A percentile compares a stretch with the other conserved stretches of the same genome.
These are phyloP conservation scores for Pandemis heparana DNA, from an alignment of 2,888 invertebrate genomes.

Conservation along the genomic window DNA sequence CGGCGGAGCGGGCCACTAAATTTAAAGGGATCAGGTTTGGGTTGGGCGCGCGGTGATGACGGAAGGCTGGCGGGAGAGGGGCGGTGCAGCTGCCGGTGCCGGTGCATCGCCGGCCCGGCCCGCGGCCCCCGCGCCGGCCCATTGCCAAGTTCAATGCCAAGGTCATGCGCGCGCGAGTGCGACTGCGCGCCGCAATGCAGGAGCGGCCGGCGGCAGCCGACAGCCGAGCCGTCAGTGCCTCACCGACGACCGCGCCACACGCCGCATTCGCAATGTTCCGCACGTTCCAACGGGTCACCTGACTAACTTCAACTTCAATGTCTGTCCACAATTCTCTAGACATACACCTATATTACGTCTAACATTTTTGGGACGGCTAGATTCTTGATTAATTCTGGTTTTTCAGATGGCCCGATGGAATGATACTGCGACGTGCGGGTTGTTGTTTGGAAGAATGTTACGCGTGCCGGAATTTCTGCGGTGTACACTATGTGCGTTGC, in stretches of 20 bases:
- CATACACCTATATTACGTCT: conserved; percentile 16
- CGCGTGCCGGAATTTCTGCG: conserved; percentile 56
- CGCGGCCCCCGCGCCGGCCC: conserved; percentile 73
- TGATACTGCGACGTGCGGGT: conserved; percentile 53
- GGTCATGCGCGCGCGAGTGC: conserved; percentile 89
- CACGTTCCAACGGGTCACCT: conserved; percentile 61
- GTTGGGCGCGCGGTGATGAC: conserved; percentile 58
- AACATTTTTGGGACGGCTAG: conserved; percentile 34
- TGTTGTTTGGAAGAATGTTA: conserved; percentile 48
- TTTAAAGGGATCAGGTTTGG: conserved; percentile 54
- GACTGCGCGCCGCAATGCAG: conserved; percentile 89
- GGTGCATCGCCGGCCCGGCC: conserved; percentile 48
- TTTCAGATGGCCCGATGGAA: conserved; percentile 58
- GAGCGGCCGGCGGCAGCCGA: conserved; percentile 79
- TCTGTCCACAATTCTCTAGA: conserved; percentile 36
- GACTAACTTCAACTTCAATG: conserved; percentile 28
- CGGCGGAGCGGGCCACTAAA: conserved; percentile 50
- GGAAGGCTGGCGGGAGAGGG: conserved; percentile 71
- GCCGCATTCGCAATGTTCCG: conserved; percentile 65
- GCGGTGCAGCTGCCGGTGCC: conserved; percentile 81
- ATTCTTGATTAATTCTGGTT: conserved; percentile 45
- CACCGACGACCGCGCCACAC: conserved; percentile 73
- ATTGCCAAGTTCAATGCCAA: conserved; percentile 94
- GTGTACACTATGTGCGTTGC: conserved; percentile 60
- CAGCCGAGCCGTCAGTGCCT: conserved; percentile 77